Conservation (phyloP, 1,140 invertebrate genomes). For the Eupeodes corollae region DNA sequence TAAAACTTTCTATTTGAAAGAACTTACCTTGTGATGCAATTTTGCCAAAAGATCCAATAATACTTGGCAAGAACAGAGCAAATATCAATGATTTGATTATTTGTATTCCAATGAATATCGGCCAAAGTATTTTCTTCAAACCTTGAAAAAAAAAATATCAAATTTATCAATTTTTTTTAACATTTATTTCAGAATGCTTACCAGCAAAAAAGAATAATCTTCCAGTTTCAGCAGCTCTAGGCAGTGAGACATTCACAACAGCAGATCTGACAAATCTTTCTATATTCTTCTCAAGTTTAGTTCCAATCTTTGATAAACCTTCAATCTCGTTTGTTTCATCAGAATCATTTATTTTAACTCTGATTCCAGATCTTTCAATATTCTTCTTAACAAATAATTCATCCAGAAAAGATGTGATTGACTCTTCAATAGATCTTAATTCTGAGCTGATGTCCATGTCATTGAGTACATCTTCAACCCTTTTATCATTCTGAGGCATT, state of each 20-base stretch:
- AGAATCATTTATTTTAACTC: too few species aligned
- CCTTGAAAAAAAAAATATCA: constrained; percentile 40
- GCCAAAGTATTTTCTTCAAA: constrained; percentile 67
- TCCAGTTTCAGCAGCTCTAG: constrained; percentile 40
- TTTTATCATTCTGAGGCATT: too few species aligned
- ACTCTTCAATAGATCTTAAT: too few species aligned
- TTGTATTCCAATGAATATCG: constrained; percentile 63
- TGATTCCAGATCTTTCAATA: too few species aligned
- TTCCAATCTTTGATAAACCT: too few species aligned
- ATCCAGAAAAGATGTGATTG: too few species aligned
- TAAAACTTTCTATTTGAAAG: too few species aligned
- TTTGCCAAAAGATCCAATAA: constrained; percentile 68
- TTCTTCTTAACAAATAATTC: too few species aligned
- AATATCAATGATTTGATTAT: constrained; percentile 67
- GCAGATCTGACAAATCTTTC: not conserved
- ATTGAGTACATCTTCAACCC: too few species aligned
- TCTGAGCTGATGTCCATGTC: too few species aligned
- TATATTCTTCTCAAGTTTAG: not conserved
- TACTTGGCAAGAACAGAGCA: constrained; percentile 68
- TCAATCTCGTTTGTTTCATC: too few species aligned
- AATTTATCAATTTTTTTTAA: constrained; percentile 1
- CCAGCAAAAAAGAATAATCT: constrained; percentile 43
- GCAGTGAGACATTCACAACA: constrained; percentile 20
- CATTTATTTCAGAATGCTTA: constrained; percentile 25
- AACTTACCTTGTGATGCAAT: constrained; percentile 67